A percentile compares a stretch with the other conserved stretches of the same genome.
Conservation (phyloP, 2,888 invertebrate species). For the Unio pictorum region DNA sequence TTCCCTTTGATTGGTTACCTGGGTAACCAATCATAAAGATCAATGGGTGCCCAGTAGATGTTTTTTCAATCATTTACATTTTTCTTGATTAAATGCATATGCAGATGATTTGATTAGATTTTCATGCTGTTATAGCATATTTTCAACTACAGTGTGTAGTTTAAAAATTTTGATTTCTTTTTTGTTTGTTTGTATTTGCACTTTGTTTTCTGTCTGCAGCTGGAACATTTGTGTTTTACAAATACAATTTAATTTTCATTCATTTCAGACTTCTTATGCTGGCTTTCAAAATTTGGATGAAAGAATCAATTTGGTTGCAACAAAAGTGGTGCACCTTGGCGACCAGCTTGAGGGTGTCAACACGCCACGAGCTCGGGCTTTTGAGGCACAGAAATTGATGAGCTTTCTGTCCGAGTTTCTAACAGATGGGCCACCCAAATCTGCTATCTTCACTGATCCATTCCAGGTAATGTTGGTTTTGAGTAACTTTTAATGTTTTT, state of each 20-base stretch:
- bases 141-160: too few species aligned
- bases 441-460: constrained; percentile 89
- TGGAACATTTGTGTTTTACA: background rate
- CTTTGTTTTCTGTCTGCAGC: too few species aligned
- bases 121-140: too few species aligned
- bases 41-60: too few species aligned
- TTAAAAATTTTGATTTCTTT: too few species aligned
- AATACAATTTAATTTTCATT: background rate
- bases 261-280: constrained; percentile 82
- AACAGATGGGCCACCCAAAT: constrained; percentile 86
- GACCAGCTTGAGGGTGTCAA: constrained; percentile 98
- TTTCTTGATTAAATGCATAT: too few species aligned
- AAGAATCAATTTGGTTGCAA: constrained; percentile 96
- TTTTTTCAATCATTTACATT: too few species aligned
- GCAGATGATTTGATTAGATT: too few species aligned
- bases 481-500: background rate
- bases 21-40: too few species aligned
- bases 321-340: constrained; percentile 97
- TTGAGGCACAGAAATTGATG: constrained; percentile 94
- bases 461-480: constrained; percentile 75
- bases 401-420: constrained; percentile 94
- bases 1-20: too few species aligned
- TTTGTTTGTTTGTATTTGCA: too few species aligned
- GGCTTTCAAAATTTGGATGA: constrained; percentile 94
- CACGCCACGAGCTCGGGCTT: constrained; percentile 92